Conservation (phyloP, 2,888 invertebrate genomes). For the Ptychoptera albimana region DNA sequence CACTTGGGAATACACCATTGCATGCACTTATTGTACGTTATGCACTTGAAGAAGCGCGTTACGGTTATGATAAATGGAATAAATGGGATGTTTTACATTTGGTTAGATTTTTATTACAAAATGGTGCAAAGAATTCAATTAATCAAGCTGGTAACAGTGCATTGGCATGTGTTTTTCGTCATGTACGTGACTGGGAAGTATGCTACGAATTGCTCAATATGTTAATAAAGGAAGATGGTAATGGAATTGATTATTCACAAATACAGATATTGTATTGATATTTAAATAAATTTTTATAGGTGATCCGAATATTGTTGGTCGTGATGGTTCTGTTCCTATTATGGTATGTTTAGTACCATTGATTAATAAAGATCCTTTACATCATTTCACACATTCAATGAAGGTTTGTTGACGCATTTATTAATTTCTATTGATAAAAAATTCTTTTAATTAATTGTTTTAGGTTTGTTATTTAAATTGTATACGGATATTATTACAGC, state of each 20-base stretch:
- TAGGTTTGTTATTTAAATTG: conserved; percentile 56
- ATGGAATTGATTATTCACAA: conserved; percentile 2
- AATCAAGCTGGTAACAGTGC: conserved; percentile 54
- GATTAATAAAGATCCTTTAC: conserved; percentile 56
- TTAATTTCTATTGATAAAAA: no score
- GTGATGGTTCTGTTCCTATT: conserved; percentile 55
- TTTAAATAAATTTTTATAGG: conserved; percentile 20
- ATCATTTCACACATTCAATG: conserved; percentile 56
- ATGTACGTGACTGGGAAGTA: conserved; percentile 52
- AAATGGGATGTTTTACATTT: conserved; percentile 60
- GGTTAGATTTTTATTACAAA: conserved; percentile 42
- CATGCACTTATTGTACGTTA: conserved; percentile 48
- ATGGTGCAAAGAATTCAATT: conserved; percentile 49
- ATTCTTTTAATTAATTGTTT: conserved; percentile 2
- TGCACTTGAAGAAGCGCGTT: conserved; percentile 49
- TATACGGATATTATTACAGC: conserved; percentile 47
- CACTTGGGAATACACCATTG: conserved; percentile 54
- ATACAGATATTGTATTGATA: background rate
- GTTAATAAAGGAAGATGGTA: conserved; percentile 30
- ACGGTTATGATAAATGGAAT: conserved; percentile 53
- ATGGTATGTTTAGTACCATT: conserved; percentile 59
- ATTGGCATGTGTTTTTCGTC: conserved; percentile 50
- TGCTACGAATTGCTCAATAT: conserved; percentile 31
- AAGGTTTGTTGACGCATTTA: conserved; percentile 37
- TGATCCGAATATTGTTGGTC: conserved; percentile 50